A percentile compares a stretch with the other conserved stretches of the same genome.
Conservation (phyloP, 92 coral and sea anemone species). For the Porites cylindrica region DNA sequence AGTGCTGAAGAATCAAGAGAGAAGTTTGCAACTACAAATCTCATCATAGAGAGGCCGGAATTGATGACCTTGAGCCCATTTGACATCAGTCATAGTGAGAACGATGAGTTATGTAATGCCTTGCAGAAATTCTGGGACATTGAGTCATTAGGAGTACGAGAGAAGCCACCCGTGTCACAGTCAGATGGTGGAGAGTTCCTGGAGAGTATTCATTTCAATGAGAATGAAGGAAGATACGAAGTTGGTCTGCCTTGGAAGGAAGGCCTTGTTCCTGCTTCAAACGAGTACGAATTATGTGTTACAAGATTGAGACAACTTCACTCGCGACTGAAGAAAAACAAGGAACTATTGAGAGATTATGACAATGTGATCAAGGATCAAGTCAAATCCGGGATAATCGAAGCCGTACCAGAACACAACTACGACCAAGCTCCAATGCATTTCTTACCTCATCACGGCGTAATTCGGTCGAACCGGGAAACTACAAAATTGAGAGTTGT, state of each 20-base stretch:
- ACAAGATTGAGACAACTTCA: constrained; percentile 61
- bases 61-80: constrained; percentile 15
- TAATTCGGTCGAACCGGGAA: constrained; percentile 42
- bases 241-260: constrained; percentile 65
- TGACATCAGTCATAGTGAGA: constrained; percentile 17
- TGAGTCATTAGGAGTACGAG: constrained; percentile 44
- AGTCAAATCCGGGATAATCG: constrained; percentile 58
- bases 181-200: constrained; percentile 9
- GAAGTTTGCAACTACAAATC: no score
- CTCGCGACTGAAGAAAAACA: constrained; percentile 50
- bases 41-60: no score
- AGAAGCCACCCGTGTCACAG: not conserved
- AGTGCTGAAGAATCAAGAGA: not conserved
- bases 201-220: constrained; percentile 17
- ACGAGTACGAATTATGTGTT: constrained; percentile 52
- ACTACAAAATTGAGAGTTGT: constrained; percentile 50
- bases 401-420: constrained; percentile 36
- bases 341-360: constrained; percentile 52
- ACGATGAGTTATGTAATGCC: constrained; percentile 28
- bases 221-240: constrained; percentile 36
- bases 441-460: constrained; percentile 64
- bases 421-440: constrained; percentile 26
- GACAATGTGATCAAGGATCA: constrained; percentile 63
- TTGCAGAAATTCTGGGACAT: constrained; percentile 58
- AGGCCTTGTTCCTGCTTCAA: constrained; percentile 27